Evolutionary conservation across 2,113 vertebrate species (phyloP), one percentile per base, ranked within the genome.

Genomic region (Rhynchomys soricoides): DNA sequence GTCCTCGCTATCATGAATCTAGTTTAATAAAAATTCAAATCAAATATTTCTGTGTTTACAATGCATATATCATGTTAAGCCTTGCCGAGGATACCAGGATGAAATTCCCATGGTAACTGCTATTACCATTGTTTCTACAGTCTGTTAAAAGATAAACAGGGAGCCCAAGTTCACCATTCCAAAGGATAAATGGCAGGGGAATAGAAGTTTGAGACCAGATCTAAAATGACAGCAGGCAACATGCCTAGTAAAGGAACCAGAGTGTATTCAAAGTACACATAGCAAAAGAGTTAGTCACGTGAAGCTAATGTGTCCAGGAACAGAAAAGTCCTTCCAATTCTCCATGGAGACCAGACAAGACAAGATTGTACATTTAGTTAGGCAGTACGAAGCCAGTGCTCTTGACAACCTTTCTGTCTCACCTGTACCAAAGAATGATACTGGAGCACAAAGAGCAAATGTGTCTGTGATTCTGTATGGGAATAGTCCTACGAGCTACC

Each of bases 291-390:
- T 70, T 86, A 91, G 82, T 88, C 15, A 34, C 89, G 64, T 70
- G 52, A 93, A 93, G 50, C 37, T 66, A 83, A 31, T 71, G 40
- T 55, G 83, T 87, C 50, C 52, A 81, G 74, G 59, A 64, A 93
- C 57, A 78, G 50, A 79, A 83, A 92, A 59, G 9, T 77, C 37
- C 24, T 92, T 79, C 52, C 94, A 94, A 48, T 55, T 78, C 34
- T 26, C 82, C 75, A 94, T 8, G 29, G 85, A 94, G 34, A 82
- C 24, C 50, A 86, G 81, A 81, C 75, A 74, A 97, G 85, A 95
- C 22, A 48, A 95, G 70, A 95, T 48, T 2, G 10, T 75, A 55
- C 62, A 48, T 62, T 92, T 82, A 89, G 74, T 93, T 78, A 94
- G 37, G 91, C 64, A 57, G 48, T n/a, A n/a, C 16, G 77, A 45